Conservation (phyloP, 2,113 vertebrate species). For the Xerus inauris region DNA sequence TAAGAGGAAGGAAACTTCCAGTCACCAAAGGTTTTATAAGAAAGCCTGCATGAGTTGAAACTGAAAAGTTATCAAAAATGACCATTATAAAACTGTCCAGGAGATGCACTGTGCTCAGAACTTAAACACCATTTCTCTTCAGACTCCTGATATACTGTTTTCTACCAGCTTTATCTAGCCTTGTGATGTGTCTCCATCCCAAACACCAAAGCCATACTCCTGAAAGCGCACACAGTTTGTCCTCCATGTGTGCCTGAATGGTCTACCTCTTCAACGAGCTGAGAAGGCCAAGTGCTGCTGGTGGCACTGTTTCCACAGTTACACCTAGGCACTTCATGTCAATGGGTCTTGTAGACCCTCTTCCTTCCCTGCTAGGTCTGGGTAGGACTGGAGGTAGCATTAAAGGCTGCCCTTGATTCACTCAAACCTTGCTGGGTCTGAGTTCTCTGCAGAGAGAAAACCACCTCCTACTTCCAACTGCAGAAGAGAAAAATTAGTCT, state of each 20-base stretch:
- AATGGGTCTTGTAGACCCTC: not conserved
- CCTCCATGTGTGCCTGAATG: not conserved
- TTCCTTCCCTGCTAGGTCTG: not conserved
- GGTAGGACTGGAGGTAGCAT: not conserved
- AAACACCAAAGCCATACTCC: not conserved
- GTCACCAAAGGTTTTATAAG: not conserved
- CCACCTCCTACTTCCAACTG: not conserved
- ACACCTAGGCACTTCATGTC: not conserved
- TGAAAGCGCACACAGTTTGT: not conserved
- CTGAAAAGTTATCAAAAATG: not conserved
- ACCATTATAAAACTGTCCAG: not conserved
- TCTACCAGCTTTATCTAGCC: not conserved
- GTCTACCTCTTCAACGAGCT: not conserved
- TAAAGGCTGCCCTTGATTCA: not conserved
- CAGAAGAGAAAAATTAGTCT: not conserved
- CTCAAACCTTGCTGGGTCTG: not conserved
- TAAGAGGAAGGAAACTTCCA: not conserved
- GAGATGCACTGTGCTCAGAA: not conserved
- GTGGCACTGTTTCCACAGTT: fast-evolving
- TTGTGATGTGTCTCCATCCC: not conserved
- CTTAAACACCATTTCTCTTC: not conserved
- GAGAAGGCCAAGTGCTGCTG: fast-evolving
- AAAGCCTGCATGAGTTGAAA: not conserved
- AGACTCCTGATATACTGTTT: not conserved
- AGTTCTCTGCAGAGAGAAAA: not conserved